Conservation (phyloP, 2,797 vertebrate species). For the Chiroxiphia lanceolata region DNA sequence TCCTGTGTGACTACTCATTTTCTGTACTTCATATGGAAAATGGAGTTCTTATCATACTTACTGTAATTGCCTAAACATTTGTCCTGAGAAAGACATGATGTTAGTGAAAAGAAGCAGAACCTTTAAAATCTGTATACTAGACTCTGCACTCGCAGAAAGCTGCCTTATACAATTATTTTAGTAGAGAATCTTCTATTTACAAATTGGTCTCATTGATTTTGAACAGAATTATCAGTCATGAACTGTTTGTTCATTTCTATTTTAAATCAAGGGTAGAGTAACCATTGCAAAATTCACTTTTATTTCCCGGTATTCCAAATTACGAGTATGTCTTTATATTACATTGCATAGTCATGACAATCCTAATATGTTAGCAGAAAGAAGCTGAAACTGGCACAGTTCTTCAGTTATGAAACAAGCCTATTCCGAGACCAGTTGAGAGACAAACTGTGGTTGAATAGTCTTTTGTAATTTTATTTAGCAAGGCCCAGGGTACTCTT, state of each 20-base stretch:
- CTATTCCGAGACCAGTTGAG: not conserved
- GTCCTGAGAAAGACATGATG: slow-evolving; percentile 9
- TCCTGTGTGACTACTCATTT: slow-evolving; percentile 29
- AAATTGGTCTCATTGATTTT: slow-evolving; percentile 55
- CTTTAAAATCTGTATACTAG: not conserved
- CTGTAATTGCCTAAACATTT: slow-evolving; percentile 59
- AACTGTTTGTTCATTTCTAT: slow-evolving; percentile 48
- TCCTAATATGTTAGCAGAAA: slow-evolving; percentile 6
- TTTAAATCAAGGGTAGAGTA: slow-evolving; percentile 46
- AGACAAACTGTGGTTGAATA: not conserved
- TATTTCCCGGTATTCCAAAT: not conserved
- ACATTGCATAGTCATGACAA: slow-evolving; percentile 25
- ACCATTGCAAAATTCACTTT: slow-evolving; percentile 24
- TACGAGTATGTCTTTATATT: slow-evolving; percentile 57
- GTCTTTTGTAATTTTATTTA: not conserved
- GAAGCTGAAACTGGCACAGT: not conserved
- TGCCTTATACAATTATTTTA: slow-evolving; percentile 48
- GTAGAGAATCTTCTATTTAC: slow-evolving; percentile 46
- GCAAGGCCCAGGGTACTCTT: not conserved
- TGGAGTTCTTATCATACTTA: slow-evolving; percentile 54
- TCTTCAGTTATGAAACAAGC: slow-evolving; percentile 1
- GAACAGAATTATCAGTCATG: slow-evolving; percentile 47
- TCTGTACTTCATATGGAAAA: slow-evolving; percentile 45
- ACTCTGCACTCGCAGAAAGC: slow-evolving; percentile 14
- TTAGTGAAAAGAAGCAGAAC: slow-evolving; percentile 66